phyloP scores from a whole-genome alignment of 2,888 invertebrate species.

The Eutolmus rufibarbis region DNA sequence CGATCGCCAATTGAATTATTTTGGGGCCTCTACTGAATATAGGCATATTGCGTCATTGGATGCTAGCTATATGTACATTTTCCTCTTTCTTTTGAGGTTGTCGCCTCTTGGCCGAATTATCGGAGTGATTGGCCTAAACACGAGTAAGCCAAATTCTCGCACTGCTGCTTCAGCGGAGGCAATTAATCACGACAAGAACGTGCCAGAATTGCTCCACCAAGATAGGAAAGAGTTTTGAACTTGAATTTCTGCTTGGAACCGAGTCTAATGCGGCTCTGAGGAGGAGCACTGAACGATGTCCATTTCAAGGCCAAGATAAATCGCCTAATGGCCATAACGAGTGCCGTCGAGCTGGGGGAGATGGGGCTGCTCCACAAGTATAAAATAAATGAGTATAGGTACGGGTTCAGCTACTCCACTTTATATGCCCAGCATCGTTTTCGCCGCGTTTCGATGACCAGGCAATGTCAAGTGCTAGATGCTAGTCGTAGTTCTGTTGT shows the following conservation, averaged over 20 bases:
- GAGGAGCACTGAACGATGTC: constrained; percentile 22
- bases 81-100: not conserved
- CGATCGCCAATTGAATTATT: not conserved
- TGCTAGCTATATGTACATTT: not conserved
- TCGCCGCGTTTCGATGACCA: not conserved
- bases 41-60: not conserved
- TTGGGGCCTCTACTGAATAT: not conserved
- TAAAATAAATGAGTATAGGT: not conserved
- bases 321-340: not conserved
- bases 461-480: constrained; percentile 4
- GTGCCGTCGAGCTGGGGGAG: not conserved
- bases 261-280: not conserved
- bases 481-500: not conserved
- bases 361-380: not conserved
- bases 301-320: constrained; percentile 22
- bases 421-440: not conserved
- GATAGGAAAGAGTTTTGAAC: constrained; percentile 14
- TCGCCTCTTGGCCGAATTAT: constrained; percentile 1
- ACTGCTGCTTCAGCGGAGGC: not conserved
- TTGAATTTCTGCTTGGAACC: not conserved
- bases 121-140: constrained; percentile 10
- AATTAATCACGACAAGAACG: not conserved
- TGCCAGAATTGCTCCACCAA: not conserved
- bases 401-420: not conserved
- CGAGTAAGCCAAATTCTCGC: constrained; percentile 8